Conservation (phyloP, 2,113 vertebrate species). For the Piprites chloris region DNA sequence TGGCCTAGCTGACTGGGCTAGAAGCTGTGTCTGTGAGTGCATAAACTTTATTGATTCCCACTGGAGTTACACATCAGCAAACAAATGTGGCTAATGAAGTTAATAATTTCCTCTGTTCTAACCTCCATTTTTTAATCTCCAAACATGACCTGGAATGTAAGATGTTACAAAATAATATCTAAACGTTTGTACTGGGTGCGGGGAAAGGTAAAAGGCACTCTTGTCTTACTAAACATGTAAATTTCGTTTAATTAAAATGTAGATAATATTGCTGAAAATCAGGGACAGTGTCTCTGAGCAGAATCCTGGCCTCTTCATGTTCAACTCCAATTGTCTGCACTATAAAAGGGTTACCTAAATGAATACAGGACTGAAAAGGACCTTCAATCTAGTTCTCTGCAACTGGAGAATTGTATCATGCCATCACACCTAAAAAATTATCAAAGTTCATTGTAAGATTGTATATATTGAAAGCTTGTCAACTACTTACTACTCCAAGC, state of each 20-base stretch:
- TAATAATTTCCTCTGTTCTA: constrained; percentile 65
- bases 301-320: neutral
- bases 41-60: constrained; percentile 39
- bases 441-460: neutral
- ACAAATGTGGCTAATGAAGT: constrained; percentile 42
- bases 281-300: neutral
- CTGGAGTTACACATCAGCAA: neutral
- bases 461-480: neutral
- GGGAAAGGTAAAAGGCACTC: neutral
- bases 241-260: neutral
- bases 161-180: constrained; percentile 61
- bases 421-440: neutral
- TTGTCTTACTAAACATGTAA: neutral
- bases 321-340: neutral
- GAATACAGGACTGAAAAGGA: neutral
- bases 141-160: constrained; percentile 51
- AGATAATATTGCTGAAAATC: neutral
- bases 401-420: neutral
- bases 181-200: neutral
- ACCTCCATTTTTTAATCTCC: neutral
- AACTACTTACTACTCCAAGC: neutral
- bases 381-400: neutral
- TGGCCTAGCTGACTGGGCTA: neutral
- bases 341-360: neutral
- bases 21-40: neutral